Conservation (phyloP, 2,797 vertebrate species). For the Xyrichtys novacula region DNA sequence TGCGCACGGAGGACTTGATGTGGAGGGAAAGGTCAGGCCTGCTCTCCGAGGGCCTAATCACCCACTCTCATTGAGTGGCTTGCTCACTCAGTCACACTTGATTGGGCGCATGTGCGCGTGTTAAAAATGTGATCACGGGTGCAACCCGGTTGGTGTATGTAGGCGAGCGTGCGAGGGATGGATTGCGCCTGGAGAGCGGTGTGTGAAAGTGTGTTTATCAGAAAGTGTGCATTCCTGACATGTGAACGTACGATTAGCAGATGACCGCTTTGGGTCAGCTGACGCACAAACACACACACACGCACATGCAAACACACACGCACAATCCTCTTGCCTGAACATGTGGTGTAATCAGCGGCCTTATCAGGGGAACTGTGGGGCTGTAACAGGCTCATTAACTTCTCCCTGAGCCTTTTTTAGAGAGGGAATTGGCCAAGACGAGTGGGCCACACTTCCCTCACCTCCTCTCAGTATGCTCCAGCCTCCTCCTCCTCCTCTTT, state of each 20-base stretch:
- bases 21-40: constrained; percentile 84
- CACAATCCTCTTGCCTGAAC: constrained; percentile 56
- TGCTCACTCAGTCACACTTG: constrained; percentile 73
- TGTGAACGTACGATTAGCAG: constrained; percentile 65
- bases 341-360: constrained; percentile 72
- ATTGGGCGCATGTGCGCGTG: constrained; percentile 52
- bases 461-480: constrained; percentile 39
- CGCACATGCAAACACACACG: constrained; percentile 20
- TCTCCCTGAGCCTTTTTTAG: constrained; percentile 64
- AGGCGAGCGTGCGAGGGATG: constrained; percentile 45
- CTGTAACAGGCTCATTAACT: constrained; percentile 79
- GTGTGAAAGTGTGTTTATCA: constrained; percentile 50
- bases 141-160: constrained; percentile 44
- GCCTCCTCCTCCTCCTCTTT: constrained; percentile 27
- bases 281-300: constrained; percentile 41
- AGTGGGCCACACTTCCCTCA: constrained; percentile 54
- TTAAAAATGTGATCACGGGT: constrained; percentile 44
- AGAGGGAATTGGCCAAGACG: constrained; percentile 59
- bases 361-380: constrained; percentile 64
- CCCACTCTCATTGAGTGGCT: constrained; percentile 82
- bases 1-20: constrained; percentile 71
- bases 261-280: constrained; percentile 71
- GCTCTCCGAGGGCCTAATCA: constrained; percentile 84
- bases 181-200: constrained; percentile 47
- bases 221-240: constrained; percentile 56